phyloP scores from a whole-genome alignment of 2,113 vertebrate species.

The Anguilla japonica region DNA sequence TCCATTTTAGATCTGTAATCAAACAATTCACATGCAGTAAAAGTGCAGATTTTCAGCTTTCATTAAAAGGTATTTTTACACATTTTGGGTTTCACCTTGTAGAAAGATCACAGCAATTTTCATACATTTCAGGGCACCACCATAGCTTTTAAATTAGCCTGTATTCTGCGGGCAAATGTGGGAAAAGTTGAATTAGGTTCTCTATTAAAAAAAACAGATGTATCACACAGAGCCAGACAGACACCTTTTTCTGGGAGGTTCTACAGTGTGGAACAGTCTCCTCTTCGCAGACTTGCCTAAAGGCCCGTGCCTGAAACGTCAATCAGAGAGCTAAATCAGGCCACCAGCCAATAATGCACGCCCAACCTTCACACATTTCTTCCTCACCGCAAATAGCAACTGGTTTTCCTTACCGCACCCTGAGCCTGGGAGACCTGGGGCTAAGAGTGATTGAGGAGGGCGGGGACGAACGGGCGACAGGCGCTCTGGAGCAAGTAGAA shows the following conservation, averaged over 20 bases:
- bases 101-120: no score
- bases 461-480: not conserved
- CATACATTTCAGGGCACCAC: no score
- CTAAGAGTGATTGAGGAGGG: constrained; percentile 2
- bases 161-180: not conserved
- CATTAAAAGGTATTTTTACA: no score
- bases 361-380: not conserved
- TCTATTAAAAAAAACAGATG: not conserved
- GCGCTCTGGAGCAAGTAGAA: not conserved
- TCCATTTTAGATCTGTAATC: no score
- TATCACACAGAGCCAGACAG: not conserved
- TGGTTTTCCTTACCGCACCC: not conserved
- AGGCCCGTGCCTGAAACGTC: not conserved
- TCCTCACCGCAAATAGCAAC: not conserved
- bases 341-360: not conserved
- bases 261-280: constrained; percentile 1
- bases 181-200: not conserved
- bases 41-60: no score
- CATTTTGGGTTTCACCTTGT: no score
- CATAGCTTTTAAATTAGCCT: no score
- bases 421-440: constrained; percentile 13
- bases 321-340: not conserved
- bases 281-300: not conserved
- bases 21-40: no score
- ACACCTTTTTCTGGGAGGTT: constrained; percentile 30